These are phyloP conservation scores for Hydrophis major DNA, from an alignment of 2,797 vertebrate species.

Conservation along the genomic window DNA sequence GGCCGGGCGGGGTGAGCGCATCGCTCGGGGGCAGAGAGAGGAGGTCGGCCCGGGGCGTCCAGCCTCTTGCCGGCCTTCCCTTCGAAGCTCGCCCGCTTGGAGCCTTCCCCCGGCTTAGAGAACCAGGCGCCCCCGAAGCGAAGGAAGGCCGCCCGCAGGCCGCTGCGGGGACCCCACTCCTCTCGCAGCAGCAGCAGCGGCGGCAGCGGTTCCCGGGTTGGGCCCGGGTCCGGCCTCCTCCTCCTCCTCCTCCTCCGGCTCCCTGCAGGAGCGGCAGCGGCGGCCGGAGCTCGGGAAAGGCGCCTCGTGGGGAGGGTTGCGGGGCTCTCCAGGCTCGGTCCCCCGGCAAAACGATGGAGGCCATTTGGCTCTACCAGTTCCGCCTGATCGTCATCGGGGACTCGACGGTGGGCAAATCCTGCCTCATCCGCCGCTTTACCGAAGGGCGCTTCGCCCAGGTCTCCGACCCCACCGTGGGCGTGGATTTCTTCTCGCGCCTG, in stretches of 20 bases:
- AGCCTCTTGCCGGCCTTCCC: neutral
- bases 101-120: neutral
- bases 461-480: slow-evolving; percentile 93
- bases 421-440: slow-evolving; percentile 92
- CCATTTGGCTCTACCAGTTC: slow-evolving; percentile 97
- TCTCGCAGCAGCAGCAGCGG: neutral
- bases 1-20: neutral
- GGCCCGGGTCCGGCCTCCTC: neutral
- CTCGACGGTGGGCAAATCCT: slow-evolving; percentile 94
- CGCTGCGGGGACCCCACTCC: neutral
- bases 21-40: neutral
- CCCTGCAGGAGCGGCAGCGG: neutral
- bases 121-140: neutral
- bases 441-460: slow-evolving; percentile 93
- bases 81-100: neutral
- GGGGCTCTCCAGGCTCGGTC: too few species aligned
- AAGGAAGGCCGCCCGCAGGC: neutral
- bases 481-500: slow-evolving; percentile 95
- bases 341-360: slow-evolving; percentile 77
- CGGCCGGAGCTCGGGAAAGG: neutral
- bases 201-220: neutral
- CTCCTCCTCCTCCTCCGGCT: neutral
- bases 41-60: neutral
- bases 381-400: slow-evolving; percentile 94
- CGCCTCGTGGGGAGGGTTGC: too few species aligned